These are phyloP conservation scores for Phlogophora meticulosa DNA, from an alignment of 2,888 invertebrate species.

Conservation along the genomic window DNA sequence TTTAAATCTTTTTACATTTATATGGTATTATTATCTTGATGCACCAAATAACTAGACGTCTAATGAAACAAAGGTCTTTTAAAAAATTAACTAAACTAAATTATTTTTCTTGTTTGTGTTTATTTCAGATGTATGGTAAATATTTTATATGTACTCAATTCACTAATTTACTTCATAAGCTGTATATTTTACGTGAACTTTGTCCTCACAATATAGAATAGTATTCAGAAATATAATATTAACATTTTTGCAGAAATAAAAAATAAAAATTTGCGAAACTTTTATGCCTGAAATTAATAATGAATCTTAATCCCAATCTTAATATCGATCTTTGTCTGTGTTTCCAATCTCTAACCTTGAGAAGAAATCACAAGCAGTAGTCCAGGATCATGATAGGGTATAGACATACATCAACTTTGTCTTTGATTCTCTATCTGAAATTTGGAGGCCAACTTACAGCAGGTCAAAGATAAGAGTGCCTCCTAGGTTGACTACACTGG, in stretches of 20 bases:
- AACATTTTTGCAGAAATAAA: neutral
- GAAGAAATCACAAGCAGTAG: too few species aligned
- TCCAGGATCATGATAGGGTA: too few species aligned
- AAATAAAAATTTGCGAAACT: too few species aligned
- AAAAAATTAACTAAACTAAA: neutral
- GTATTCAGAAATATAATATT: neutral
- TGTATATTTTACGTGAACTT: neutral
- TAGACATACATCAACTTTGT: too few species aligned
- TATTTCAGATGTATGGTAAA: slow-evolving; percentile 45
- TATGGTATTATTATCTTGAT: slow-evolving; percentile 2
- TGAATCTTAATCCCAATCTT: too few species aligned
- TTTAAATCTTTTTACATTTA: too few species aligned
- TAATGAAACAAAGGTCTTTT: neutral
- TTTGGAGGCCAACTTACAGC: slow-evolving; percentile 4
- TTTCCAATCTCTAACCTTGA: too few species aligned
- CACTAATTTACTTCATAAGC: slow-evolving; percentile 30
- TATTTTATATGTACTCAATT: slow-evolving; percentile 14
- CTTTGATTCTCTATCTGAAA: neutral
- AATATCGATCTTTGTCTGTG: too few species aligned
- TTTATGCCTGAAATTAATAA: neutral
- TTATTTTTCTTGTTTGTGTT: slow-evolving; percentile 29
- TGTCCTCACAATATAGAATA: neutral
- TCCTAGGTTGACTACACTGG: neutral
- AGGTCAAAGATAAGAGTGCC: slow-evolving; percentile 5
- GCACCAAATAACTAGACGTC: neutral